Evolutionary conservation across 2,797 vertebrate species (phyloP), one percentile per base, ranked within the genome.

Genomic region (Hapalemur alaotrensis): DNA sequence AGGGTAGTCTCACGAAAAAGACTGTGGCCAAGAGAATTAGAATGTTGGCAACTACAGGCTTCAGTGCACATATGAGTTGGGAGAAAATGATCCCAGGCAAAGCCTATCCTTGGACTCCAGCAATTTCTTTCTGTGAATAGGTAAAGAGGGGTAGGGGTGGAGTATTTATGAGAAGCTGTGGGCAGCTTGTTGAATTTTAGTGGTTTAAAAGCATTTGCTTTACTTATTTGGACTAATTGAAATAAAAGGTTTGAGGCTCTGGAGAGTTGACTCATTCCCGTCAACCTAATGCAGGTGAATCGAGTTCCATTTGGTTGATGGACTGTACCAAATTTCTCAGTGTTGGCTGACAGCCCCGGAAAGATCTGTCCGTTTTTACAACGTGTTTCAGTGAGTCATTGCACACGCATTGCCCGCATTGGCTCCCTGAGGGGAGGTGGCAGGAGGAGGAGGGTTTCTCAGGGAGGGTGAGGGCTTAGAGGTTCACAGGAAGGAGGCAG

Each of bases 151-250:
- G 11, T 54, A 4, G 41, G n/a, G 86, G 76, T 81, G 80, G 93
- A 70, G 28, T 75, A 92, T 94, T 95, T 96, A 94, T 85, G 75
- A 72, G 65, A 90, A 96, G 46, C 76, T 61, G 78, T 93, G 87
- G 94, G 93, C n/a, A 95, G 89, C 35, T 82, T 86, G 83, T 93
- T 97, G 93, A 95, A 80, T 92, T 96, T 81, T 50, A 86, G 78
- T 92, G 84, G 41, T 89, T 97, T 97, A 80, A 95, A 95, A 93
- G 82, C 90, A 96, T 90, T 97, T 94, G 84, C 89, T 96, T 96
- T 93, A 93, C 50, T 85, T 96, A 95, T 97, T 95, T 96, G 94
- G 43, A 92, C 93, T 95, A 96, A 98, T 95, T 96, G 95, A 97
- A 95, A 96, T 85, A 69, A 94, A 93, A 94, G 32, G 12, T 82